Evolutionary conservation across 2,113 vertebrate genomes (phyloP).

Genomic region (Psettodes erumei): DNA sequence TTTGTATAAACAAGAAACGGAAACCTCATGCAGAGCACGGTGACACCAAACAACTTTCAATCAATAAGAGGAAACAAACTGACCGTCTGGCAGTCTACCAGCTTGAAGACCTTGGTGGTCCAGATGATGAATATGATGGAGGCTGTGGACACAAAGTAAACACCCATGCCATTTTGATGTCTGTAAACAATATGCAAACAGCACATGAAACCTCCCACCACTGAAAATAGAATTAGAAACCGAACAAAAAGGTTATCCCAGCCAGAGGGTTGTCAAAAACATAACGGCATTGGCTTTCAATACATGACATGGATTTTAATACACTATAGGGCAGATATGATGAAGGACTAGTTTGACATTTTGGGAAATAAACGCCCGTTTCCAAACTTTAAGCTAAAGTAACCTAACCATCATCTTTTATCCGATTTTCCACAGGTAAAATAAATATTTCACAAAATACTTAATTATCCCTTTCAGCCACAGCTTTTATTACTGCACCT

Average conservation of each 20-base stretch:
- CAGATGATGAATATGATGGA: conserved; percentile 97
- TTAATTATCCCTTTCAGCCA: neutral
- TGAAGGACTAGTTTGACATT: neutral
- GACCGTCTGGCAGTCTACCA: conserved; percentile 95
- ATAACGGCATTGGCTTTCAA: neutral
- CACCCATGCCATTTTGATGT: neutral
- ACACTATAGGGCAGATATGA: neutral
- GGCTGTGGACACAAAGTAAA: conserved; percentile 82
- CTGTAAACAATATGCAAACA: conserved; percentile 27
- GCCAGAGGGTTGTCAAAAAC: neutral
- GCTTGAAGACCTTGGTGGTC: conserved; percentile 96
- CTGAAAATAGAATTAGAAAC: neutral
- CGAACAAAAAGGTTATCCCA: neutral
- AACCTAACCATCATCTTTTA: neutral
- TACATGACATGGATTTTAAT: neutral
- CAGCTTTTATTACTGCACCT: neutral
- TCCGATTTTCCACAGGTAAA: neutral
- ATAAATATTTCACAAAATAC: neutral
- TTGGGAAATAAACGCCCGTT: no score
- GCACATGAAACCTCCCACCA: neutral
- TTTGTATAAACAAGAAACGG: neutral
- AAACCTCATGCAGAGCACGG: neutral
- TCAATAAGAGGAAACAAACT: conserved; percentile 66
- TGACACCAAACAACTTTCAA: neutral
- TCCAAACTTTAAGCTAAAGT: neutral